Percentiles rank a stretch among this genome's conserved stretches.
These are phyloP conservation scores for Pseudococcus jackbeardsleyi DNA, from an alignment of 2,888 invertebrate species.

Conservation along the genomic window DNA sequence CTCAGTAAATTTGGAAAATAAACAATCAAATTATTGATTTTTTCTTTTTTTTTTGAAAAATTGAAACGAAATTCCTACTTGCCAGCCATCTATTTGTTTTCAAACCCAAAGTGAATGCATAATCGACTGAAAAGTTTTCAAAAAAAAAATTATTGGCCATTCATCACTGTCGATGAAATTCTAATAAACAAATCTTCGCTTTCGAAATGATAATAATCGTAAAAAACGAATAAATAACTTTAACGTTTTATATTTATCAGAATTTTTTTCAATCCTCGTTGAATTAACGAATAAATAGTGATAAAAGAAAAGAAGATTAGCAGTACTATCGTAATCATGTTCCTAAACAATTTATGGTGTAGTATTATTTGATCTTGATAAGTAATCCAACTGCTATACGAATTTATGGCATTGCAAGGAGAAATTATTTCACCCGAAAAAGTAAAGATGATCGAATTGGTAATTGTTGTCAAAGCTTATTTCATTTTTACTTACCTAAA, in stretches of 20 bases:
- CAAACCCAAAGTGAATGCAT: too few species aligned
- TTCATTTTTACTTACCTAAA: too few species aligned
- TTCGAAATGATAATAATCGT: background rate
- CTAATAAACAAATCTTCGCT: too few species aligned
- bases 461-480: background rate
- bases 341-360: background rate
- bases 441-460: background rate
- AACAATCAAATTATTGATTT: too few species aligned
- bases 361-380: background rate
- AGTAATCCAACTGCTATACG: background rate
- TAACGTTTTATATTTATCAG: background rate
- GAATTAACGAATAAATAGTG: background rate
- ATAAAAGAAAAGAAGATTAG: background rate
- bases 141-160: too few species aligned
- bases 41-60: too few species aligned
- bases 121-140: too few species aligned
- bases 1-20: too few species aligned
- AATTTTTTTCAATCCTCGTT: background rate
- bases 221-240: background rate
- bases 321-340: constrained; percentile 22
- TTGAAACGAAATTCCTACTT: too few species aligned
- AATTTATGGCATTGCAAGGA: background rate
- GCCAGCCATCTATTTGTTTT: too few species aligned
- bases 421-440: background rate
- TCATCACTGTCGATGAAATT: too few species aligned